phyloP scores from a whole-genome alignment of 2,113 vertebrate species.

The Hippocampus guttulatus region DNA sequence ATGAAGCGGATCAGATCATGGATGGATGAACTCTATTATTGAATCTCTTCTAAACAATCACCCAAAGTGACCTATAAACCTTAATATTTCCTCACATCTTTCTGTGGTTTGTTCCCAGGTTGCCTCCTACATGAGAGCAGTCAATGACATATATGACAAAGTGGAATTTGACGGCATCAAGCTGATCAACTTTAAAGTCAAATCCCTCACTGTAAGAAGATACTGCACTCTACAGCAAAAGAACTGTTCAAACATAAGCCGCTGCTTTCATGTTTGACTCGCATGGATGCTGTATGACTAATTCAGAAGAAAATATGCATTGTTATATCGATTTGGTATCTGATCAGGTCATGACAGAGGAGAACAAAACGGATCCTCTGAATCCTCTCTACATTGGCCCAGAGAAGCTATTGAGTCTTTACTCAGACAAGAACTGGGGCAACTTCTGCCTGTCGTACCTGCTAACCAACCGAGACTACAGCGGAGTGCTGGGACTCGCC shows the following conservation, averaged over 20 bases:
- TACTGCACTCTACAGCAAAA: slow-evolving; percentile 2
- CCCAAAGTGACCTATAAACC: not conserved
- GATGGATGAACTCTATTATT: too few species aligned
- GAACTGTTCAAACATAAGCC: not conserved
- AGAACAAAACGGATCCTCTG: slow-evolving; percentile 57
- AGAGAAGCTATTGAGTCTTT: slow-evolving; percentile 76
- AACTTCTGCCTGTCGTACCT: slow-evolving; percentile 79
- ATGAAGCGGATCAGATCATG: too few species aligned
- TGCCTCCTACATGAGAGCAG: slow-evolving; percentile 67
- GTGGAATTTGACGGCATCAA: slow-evolving; percentile 72
- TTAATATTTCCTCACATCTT: slow-evolving; percentile 1
- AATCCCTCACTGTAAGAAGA: slow-evolving; percentile 71
- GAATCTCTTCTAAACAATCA: not conserved
- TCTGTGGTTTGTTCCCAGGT: slow-evolving; percentile 57
- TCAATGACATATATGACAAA: slow-evolving; percentile 74
- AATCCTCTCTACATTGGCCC: slow-evolving; percentile 65
- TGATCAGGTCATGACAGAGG: slow-evolving; percentile 62
- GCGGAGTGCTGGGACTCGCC: slow-evolving; percentile 75
- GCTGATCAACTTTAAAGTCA: slow-evolving; percentile 78
- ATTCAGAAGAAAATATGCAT: not conserved
- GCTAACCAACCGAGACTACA: slow-evolving; percentile 78
- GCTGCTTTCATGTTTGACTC: not conserved
- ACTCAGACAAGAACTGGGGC: slow-evolving; percentile 71
- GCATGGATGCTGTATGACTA: not conserved
- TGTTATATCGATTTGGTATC: not conserved